Evolutionary conservation across 2,113 vertebrate species (phyloP).

Genomic region (Cnemophilus loriae): DNA sequence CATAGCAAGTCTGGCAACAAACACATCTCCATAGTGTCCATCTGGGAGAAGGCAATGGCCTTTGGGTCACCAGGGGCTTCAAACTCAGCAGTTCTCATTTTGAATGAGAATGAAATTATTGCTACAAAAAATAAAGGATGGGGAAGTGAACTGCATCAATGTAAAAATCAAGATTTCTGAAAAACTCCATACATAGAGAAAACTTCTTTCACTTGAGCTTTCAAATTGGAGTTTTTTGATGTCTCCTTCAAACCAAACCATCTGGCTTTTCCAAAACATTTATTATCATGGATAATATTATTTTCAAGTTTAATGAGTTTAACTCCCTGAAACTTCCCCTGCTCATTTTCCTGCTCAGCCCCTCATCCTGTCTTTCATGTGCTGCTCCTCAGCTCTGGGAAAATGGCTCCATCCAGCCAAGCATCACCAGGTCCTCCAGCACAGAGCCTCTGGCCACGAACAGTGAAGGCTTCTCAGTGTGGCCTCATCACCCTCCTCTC

Average conservation of each 20-base stretch:
- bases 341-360: not conserved
- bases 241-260: not conserved
- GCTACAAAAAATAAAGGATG: not conserved
- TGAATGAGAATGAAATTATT: not conserved
- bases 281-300: not conserved
- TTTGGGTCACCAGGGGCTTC: not conserved
- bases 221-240: not conserved
- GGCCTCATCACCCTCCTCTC: fast-evolving
- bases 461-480: fast-evolving
- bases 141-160: not conserved
- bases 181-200: not conserved
- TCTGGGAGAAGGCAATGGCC: not conserved
- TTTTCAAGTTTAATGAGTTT: not conserved
- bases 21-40: fast-evolving
- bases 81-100: not conserved
- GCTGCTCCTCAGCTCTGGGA: not conserved
- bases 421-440: fast-evolving
- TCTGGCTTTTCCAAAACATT: not conserved
- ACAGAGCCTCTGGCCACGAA: fast-evolving
- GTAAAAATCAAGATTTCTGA: not conserved
- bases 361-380: fast-evolving
- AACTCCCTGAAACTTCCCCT: too few relatives aligned
- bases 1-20: not conserved
- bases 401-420: fast-evolving
- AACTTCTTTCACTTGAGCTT: not conserved